Conservation (phyloP, 2,888 invertebrate species). For the Tachina lurida region DNA sequence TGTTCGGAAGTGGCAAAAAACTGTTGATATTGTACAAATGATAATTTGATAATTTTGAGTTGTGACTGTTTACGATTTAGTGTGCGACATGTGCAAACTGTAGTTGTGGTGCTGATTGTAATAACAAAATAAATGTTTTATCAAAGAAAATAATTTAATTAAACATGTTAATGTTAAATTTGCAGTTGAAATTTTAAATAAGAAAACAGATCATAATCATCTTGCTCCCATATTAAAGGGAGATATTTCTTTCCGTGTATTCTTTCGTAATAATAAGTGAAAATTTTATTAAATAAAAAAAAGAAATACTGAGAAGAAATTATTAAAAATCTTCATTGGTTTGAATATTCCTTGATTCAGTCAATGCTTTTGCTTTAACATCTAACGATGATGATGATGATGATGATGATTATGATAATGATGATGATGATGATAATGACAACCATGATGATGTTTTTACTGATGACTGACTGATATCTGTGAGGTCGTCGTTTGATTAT, state of each 20-base stretch:
- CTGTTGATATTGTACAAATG: too few species aligned
- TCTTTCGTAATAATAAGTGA: background rate
- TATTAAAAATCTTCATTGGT: slow-evolving; percentile 39
- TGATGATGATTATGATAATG: slow-evolving; percentile 5
- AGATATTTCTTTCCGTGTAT: slow-evolving; percentile 4
- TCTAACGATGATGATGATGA: slow-evolving; percentile 25
- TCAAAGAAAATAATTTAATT: background rate
- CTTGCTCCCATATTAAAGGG: too few species aligned
- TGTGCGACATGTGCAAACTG: too few species aligned
- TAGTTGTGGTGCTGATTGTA: too few species aligned
- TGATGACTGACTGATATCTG: slow-evolving; percentile 49
- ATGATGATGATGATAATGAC: slow-evolving; percentile 17
- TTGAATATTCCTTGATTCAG: slow-evolving; percentile 28
- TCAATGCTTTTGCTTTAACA: slow-evolving; percentile 47
- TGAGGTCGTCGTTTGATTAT: slow-evolving; percentile 32
- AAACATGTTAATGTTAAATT: background rate
- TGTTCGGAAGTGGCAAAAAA: too few species aligned
- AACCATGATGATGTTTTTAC: background rate
- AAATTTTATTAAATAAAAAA: slow-evolving; percentile 23
- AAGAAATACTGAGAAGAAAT: slow-evolving; percentile 19
- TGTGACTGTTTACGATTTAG: too few species aligned
- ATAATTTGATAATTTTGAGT: too few species aligned
- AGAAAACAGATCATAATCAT: background rate
- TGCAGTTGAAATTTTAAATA: background rate
- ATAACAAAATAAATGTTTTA: too few species aligned